phyloP scores from a whole-genome alignment of 1,140 invertebrate species.

The Hyphantria cunea region DNA sequence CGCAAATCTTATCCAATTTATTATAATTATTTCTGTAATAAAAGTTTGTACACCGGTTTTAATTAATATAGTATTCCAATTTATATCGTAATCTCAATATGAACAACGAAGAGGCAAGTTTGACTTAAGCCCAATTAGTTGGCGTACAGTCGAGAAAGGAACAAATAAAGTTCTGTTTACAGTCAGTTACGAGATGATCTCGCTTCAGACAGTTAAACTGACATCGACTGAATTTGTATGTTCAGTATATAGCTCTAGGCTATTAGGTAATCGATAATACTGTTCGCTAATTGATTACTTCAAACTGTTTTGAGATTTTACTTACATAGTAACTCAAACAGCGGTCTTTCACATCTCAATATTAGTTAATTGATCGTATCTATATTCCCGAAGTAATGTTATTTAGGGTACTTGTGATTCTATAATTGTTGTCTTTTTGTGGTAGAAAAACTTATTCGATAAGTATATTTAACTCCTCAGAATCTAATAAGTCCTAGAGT shows the following conservation, averaged over 20 bases:
- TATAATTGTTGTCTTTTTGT: too few relatives aligned
- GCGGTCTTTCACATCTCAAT: too few relatives aligned
- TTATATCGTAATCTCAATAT: constrained; percentile 1
- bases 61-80: background rate
- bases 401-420: too few relatives aligned
- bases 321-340: background rate
- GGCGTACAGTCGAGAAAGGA: constrained; percentile 14
- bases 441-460: too few relatives aligned
- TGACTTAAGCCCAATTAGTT: constrained; percentile 18
- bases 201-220: constrained; percentile 25
- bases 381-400: too few relatives aligned
- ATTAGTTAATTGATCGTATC: too few relatives aligned
- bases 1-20: too few relatives aligned
- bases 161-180: constrained; percentile 28
- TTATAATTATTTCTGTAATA: too few relatives aligned
- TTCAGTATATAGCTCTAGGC: constrained; percentile 12
- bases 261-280: constrained; percentile 2
- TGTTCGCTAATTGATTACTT: background rate
- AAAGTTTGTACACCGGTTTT: background rate
- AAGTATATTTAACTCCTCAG: too few relatives aligned
- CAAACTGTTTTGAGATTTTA: background rate
- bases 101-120: constrained; percentile 9
- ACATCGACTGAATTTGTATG: constrained; percentile 19
- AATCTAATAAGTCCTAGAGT: too few relatives aligned
- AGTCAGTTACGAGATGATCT: constrained; percentile 24